A percentile compares a stretch with the other conserved stretches of the same genome.
Conservation (phyloP, 2,797 vertebrate genomes). For the Gallinago nigripennis region DNA sequence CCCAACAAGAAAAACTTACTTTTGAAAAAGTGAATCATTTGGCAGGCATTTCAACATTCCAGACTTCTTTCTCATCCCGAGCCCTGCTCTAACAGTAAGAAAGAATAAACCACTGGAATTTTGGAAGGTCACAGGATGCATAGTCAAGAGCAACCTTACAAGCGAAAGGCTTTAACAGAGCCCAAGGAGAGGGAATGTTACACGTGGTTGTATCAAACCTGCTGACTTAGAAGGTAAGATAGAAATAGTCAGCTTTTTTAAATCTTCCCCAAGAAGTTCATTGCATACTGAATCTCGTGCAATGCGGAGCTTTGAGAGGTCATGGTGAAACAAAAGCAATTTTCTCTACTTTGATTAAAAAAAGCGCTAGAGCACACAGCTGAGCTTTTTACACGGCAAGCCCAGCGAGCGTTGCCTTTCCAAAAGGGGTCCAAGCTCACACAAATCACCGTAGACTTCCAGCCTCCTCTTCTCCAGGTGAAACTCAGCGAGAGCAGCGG, state of each 20-base stretch:
- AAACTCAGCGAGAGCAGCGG: rapidly evolving
- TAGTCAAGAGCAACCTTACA: neutral
- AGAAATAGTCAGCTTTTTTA: neutral
- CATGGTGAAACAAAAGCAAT: neutral
- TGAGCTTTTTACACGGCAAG: neutral
- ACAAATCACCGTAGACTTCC: neutral
- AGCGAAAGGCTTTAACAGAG: neutral
- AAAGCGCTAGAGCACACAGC: neutral
- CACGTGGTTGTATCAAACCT: neutral
- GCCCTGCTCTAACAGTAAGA: neutral
- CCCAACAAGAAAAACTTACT: neutral
- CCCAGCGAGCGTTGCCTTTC: neutral
- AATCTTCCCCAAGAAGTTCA: neutral
- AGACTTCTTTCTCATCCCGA: neutral
- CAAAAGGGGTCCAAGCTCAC: neutral
- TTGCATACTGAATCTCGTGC: neutral
- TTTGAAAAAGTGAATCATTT: neutral
- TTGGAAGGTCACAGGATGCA: rapidly evolving
- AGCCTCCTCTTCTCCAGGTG: neutral
- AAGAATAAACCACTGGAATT: neutral
- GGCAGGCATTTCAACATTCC: neutral
- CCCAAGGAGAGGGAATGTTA: neutral
- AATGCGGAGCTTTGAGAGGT: neutral
- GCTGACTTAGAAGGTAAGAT: neutral
- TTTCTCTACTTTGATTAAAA: neutral